These are phyloP conservation scores for Pogonomyrmex barbatus DNA, from an alignment of 1,140 invertebrate species.

Conservation along the genomic window DNA sequence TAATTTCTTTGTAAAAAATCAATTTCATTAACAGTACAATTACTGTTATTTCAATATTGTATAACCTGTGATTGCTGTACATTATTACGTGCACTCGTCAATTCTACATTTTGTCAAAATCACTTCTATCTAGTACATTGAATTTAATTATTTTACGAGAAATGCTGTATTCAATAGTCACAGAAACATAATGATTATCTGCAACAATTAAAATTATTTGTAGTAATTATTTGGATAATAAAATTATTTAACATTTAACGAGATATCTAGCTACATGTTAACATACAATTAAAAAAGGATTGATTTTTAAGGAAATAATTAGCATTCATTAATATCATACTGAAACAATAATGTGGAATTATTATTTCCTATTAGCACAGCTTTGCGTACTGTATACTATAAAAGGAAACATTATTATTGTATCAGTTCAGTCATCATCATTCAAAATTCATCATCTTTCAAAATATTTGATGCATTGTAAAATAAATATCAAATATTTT, in stretches of 20 bases:
- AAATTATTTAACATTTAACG: neutral
- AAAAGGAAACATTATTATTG: too few relatives aligned
- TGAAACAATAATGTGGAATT: neutral
- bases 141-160: conserved; percentile 29
- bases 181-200: conserved; percentile 3
- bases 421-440: too few relatives aligned
- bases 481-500: too few relatives aligned
- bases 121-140: conserved; percentile 20
- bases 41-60: conserved; percentile 12
- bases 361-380: too few relatives aligned
- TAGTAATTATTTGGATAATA: neutral
- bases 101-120: conserved; percentile 30
- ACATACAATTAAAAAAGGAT: neutral
- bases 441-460: too few relatives aligned
- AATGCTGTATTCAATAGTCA: conserved; percentile 4
- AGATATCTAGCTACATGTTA: too few relatives aligned
- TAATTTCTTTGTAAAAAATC: conserved; percentile 33
- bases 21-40: conserved; percentile 30
- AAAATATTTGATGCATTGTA: too few relatives aligned
- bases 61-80: conserved; percentile 11
- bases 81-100: neutral
- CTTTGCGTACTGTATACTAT: too few relatives aligned
- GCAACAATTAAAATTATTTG: conserved; percentile 31
- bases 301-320: neutral
- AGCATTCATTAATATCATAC: neutral